These are phyloP conservation scores for Ophioninae sp. DNA, from an alignment of 2,888 invertebrate genomes.

Conservation along the genomic window DNA sequence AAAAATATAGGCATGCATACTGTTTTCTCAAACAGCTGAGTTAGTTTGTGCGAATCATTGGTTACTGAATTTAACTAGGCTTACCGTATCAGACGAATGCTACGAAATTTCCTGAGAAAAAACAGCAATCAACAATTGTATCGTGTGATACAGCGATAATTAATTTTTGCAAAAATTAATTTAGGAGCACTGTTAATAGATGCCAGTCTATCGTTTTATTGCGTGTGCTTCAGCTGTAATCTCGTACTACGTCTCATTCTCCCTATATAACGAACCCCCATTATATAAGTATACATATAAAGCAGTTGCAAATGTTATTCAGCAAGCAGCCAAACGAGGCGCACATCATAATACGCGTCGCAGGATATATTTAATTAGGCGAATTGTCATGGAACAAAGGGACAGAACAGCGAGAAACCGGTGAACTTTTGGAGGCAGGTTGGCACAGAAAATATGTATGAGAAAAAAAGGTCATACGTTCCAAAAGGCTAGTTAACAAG, in stretches of 20 bases:
- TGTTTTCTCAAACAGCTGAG: too few species aligned
- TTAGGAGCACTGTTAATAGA: conserved; percentile 2
- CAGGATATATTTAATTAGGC: conserved; percentile 67
- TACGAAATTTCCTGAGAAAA: neutral
- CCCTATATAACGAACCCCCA: neutral
- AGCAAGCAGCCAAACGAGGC: conserved; percentile 41
- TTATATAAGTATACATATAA: neutral
- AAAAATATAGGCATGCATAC: too few species aligned
- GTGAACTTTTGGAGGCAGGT: conserved; percentile 18
- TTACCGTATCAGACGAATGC: too few species aligned
- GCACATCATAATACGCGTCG: conserved; percentile 59
- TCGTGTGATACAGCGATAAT: neutral
- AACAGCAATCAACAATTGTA: neutral
- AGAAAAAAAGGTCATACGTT: conserved; percentile 45
- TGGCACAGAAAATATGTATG: conserved; percentile 26
- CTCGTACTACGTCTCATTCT: neutral
- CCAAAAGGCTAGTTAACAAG: conserved; percentile 65
- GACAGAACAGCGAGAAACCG: conserved; percentile 25
- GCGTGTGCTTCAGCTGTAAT: neutral
- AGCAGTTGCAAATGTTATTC: conserved; percentile 18
- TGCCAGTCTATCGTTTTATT: neutral
- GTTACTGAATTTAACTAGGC: too few species aligned
- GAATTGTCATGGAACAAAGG: conserved; percentile 62
- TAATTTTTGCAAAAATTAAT: neutral
- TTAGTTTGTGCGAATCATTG: too few species aligned